Evolutionary conservation across 2,888 invertebrate species (phyloP).

Genomic region (Petrolisthes cinctipes): DNA sequence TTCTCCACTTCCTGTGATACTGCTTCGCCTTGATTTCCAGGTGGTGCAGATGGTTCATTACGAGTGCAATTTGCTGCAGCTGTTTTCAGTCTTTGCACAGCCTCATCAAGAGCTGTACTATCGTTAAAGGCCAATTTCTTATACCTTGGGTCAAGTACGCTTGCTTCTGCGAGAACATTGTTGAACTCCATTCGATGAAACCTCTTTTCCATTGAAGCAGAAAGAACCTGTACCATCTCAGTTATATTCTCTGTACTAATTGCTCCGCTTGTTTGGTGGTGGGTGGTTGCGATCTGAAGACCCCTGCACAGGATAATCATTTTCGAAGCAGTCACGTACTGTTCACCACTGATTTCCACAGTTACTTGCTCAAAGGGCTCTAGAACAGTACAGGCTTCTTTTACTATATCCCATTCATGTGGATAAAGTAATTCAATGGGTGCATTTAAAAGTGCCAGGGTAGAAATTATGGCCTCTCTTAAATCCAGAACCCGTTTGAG

Average conservation of each 20-base stretch:
- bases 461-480: not conserved
- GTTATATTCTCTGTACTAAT: not conserved
- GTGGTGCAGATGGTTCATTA: not conserved
- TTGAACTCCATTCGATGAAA: slow-evolving; percentile 25
- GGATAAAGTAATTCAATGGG: not conserved
- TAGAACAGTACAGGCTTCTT: slow-evolving; percentile 14
- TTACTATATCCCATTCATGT: slow-evolving; percentile 7
- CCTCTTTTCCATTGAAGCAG: slow-evolving; percentile 23
- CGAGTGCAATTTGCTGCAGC: slow-evolving; percentile 5
- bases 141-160: not conserved
- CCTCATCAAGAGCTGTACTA: slow-evolving; percentile 5
- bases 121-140: slow-evolving; percentile 24
- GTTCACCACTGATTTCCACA: slow-evolving; percentile 5
- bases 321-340: slow-evolving; percentile 21
- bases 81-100: slow-evolving; percentile 13
- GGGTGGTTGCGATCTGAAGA: slow-evolving; percentile 17
- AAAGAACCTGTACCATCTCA: slow-evolving; percentile 12
- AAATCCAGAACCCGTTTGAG: slow-evolving; percentile 2
- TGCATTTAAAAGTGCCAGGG: slow-evolving; percentile 17
- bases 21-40: slow-evolving; percentile 3
- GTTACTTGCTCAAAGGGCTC: slow-evolving; percentile 15
- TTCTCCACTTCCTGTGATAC: not conserved
- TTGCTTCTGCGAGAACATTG: not conserved
- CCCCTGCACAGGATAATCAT: slow-evolving; percentile 21
- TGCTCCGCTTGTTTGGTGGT: slow-evolving; percentile 5